Evolutionary conservation across 2,113 vertebrate genomes (phyloP).

Genomic region (Himantopus leucocephalus): DNA sequence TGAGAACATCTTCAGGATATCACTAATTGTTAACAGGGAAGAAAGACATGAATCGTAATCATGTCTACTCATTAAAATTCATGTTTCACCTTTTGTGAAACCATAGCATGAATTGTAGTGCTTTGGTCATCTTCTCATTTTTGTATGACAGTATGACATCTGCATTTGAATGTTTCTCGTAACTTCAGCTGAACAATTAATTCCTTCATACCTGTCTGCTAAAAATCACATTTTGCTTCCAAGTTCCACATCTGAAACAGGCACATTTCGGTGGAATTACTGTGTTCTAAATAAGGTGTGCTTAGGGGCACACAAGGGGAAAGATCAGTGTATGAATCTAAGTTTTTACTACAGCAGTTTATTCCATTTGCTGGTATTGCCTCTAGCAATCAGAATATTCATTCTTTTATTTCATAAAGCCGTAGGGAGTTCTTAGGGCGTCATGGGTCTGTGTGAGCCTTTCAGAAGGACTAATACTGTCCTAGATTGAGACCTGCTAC

Average conservation of each 20-base stretch:
- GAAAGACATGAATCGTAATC: not conserved
- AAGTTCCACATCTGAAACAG: not conserved
- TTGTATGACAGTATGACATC: not conserved
- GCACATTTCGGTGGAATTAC: not conserved
- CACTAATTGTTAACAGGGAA: not conserved
- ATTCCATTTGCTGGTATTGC: not conserved
- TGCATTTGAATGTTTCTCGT: not conserved
- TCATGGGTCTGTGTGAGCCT: not conserved
- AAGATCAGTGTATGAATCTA: not conserved
- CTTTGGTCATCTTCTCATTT: not conserved
- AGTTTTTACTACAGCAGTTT: not conserved
- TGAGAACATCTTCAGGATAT: not conserved
- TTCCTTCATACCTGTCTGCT: not conserved
- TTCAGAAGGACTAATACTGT: not conserved
- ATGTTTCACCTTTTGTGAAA: not conserved
- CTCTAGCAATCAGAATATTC: not conserved
- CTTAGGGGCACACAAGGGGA: not conserved
- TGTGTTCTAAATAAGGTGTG: not conserved
- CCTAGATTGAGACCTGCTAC: not conserved
- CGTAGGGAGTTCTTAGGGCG: not conserved
- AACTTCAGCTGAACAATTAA: not conserved
- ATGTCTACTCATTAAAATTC: not conserved
- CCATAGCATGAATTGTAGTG: not conserved
- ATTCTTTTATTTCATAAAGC: not conserved
- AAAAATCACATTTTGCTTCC: not conserved